These are phyloP conservation scores for Sisyra nigra DNA, from an alignment of 2,888 invertebrate genomes.

Conservation along the genomic window DNA sequence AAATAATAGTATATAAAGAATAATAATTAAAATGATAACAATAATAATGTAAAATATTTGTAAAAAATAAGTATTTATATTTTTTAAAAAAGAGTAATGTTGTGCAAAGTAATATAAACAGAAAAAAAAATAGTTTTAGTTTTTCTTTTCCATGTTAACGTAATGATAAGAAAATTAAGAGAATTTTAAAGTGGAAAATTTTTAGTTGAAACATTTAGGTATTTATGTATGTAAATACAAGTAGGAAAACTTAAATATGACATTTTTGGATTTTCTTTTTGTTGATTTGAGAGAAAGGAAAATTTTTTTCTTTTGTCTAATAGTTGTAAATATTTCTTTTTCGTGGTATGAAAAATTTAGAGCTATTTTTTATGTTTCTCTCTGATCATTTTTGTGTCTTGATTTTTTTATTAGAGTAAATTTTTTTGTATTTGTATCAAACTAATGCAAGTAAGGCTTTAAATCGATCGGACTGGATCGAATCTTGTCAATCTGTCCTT, in stretches of 20 bases:
- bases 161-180: neutral
- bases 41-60: neutral
- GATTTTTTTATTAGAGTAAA: too few relatives aligned
- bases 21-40: neutral
- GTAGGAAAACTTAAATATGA: constrained; percentile 1
- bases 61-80: neutral
- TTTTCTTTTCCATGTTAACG: neutral
- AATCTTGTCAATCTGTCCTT: too few relatives aligned
- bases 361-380: too few relatives aligned
- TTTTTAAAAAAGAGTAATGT: neutral
- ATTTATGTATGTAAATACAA: neutral
- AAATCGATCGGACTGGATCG: too few relatives aligned
- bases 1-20: neutral
- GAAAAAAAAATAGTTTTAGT: neutral
- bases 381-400: too few relatives aligned
- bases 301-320: too few relatives aligned
- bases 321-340: too few relatives aligned
- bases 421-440: too few relatives aligned
- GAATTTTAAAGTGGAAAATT: neutral
- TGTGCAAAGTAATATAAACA: neutral
- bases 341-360: too few relatives aligned
- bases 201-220: neutral
- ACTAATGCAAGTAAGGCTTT: too few relatives aligned
- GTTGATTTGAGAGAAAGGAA: too few relatives aligned
- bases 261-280: neutral